phyloP scores from a whole-genome alignment of 1,140 invertebrate genomes.

The Uloborus diversus region DNA sequence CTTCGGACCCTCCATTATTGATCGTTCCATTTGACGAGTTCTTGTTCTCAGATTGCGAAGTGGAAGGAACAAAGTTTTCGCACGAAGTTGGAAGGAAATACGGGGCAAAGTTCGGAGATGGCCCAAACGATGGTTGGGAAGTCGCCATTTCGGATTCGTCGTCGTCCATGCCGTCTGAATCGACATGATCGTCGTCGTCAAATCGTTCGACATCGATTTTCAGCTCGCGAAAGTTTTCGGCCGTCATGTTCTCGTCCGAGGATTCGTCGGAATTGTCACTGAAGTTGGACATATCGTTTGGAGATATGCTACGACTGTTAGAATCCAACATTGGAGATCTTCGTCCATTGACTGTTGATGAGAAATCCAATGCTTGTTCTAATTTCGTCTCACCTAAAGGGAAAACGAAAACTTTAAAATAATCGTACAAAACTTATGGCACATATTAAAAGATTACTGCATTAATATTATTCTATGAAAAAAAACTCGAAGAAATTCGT shows the following conservation, averaged over 20 bases:
- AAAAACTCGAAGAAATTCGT: too few relatives aligned
- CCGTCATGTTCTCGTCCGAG: constrained; percentile 24
- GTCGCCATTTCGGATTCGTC: constrained; percentile 26
- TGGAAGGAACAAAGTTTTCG: not conserved
- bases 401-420: too few relatives aligned
- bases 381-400: constrained; percentile 6
- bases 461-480: too few relatives aligned
- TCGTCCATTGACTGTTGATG: constrained; percentile 14
- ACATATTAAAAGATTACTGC: too few relatives aligned
- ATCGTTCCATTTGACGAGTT: constrained; percentile 69
- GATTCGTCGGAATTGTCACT: constrained; percentile 24
- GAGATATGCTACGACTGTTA: constrained; percentile 45
- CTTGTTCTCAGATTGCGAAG: not conserved
- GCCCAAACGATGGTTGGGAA: not conserved
- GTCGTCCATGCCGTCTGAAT: constrained; percentile 28
- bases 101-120: constrained; percentile 28
- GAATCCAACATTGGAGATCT: constrained; percentile 7
- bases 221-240: constrained; percentile 6
- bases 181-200: constrained; percentile 57
- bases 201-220: constrained; percentile 67
- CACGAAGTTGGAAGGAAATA: constrained; percentile 28
- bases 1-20: not conserved
- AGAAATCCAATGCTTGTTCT: constrained; percentile 51
- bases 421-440: too few relatives aligned
- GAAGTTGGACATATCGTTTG: constrained; percentile 55